These are phyloP conservation scores for Apamea sordens DNA, from an alignment of 2,888 invertebrate genomes.

Conservation along the genomic window DNA sequence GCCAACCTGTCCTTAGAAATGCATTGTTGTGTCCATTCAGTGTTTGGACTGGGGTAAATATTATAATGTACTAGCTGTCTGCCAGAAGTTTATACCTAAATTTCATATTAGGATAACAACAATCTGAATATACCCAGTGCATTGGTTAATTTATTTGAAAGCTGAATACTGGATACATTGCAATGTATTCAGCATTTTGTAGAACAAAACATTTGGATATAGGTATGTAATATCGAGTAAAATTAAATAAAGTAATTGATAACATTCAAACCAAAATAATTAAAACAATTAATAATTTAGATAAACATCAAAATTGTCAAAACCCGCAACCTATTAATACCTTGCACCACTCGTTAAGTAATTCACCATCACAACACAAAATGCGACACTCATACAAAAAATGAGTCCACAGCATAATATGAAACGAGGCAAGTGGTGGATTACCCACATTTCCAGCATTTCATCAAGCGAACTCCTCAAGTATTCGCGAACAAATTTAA, in stretches of 20 bases:
- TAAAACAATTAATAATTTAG: not conserved
- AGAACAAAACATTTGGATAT: not conserved
- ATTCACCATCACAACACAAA: constrained; percentile 9
- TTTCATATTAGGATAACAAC: not conserved
- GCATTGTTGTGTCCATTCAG: constrained; percentile 40
- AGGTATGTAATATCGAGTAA: too few species aligned
- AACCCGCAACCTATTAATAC: not conserved
- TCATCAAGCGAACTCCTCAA: constrained; percentile 55
- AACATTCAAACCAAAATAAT: not conserved
- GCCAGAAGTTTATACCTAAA: not conserved
- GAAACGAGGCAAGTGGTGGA: constrained; percentile 20
- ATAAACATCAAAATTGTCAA: not conserved
- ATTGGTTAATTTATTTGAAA: not conserved
- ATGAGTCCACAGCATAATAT: constrained; percentile 13
- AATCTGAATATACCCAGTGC: not conserved
- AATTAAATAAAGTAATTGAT: not conserved
- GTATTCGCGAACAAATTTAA: constrained; percentile 57
- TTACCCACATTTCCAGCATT: constrained; percentile 38
- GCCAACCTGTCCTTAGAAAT: constrained; percentile 36
- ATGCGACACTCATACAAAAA: constrained; percentile 1
- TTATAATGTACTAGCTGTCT: constrained; percentile 16
- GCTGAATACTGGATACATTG: not conserved
- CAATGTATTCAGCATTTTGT: not conserved
- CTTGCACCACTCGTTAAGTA: constrained; percentile 7
- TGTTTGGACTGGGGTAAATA: constrained; percentile 20